Evolutionary conservation across 1,140 invertebrate genomes (phyloP).

Genomic region (Nasonia longicornis): DNA sequence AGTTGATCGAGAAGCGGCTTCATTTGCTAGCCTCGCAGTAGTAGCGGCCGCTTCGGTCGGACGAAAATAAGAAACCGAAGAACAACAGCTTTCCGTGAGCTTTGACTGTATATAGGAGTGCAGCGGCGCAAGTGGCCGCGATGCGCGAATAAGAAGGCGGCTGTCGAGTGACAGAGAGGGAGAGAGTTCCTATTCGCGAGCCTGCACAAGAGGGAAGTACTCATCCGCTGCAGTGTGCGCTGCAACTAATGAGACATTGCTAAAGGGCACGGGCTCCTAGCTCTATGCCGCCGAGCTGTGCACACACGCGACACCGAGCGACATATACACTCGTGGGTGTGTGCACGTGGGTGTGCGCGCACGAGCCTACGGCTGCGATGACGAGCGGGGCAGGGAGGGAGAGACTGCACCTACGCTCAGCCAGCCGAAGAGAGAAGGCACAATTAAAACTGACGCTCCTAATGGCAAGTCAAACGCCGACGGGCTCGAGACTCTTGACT

Average conservation of each 20-base stretch:
- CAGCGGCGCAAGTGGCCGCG: constrained; percentile 52
- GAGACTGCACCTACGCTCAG: constrained; percentile 8
- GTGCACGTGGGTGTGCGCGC: not conserved
- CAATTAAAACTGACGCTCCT: constrained; percentile 71
- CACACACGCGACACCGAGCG: constrained; percentile 2
- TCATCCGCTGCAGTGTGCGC: constrained; percentile 65
- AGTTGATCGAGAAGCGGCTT: constrained; percentile 2
- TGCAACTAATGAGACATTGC: constrained; percentile 71
- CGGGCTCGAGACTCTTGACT: constrained; percentile 69
- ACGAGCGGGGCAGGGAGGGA: constrained; percentile 37
- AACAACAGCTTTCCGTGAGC: not conserved
- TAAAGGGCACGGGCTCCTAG: constrained; percentile 64
- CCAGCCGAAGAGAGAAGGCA: constrained; percentile 58
- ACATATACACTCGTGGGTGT: not conserved
- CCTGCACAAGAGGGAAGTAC: constrained; percentile 58
- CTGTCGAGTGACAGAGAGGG: constrained; percentile 58
- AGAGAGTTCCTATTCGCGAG: constrained; percentile 45
- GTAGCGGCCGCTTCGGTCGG: not conserved
- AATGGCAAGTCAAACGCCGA: constrained; percentile 71
- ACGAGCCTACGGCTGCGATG: constrained; percentile 30
- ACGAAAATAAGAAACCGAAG: not conserved
- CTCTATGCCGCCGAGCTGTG: not conserved
- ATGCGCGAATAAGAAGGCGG: constrained; percentile 57
- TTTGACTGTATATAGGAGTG: not conserved
- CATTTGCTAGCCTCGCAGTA: not conserved